A percentile compares a stretch with the other conserved stretches of the same genome.
These are phyloP conservation scores for Lithophane leautieri DNA, from an alignment of 2,888 invertebrate genomes.

Conservation along the genomic window DNA sequence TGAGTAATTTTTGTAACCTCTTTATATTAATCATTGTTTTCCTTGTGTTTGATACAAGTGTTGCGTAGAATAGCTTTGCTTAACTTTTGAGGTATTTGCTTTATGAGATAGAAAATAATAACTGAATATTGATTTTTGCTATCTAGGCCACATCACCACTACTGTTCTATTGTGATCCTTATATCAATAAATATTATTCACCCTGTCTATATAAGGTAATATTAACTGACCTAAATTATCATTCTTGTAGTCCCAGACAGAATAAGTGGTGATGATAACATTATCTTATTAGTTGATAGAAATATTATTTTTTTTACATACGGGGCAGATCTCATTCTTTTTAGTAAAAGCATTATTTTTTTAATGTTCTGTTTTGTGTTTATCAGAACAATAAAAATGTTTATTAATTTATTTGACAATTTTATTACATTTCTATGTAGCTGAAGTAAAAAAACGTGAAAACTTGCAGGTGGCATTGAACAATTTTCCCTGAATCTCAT, in stretches of 20 bases:
- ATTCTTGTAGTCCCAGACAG: neutral
- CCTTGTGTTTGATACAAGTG: conserved; percentile 34
- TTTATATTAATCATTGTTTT: conserved; percentile 27
- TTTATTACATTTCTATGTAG: no score
- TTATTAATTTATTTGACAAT: neutral
- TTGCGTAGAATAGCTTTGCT: neutral
- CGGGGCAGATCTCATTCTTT: neutral
- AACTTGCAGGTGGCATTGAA: neutral
- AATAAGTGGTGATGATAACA: neutral
- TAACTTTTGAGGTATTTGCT: neutral
- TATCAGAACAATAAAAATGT: neutral
- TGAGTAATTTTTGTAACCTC: conserved; percentile 37
- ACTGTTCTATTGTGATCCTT: neutral
- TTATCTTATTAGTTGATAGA: neutral
- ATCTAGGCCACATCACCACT: conserved; percentile 38
- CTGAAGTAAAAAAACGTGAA: neutral
- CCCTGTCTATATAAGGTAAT: neutral
- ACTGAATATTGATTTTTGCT: conserved; percentile 42
- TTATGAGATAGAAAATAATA: neutral
- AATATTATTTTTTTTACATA: neutral
- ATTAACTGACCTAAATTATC: neutral
- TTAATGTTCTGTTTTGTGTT: neutral
- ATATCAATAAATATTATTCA: neutral
- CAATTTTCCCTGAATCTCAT: neutral
- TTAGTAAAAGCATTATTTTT: neutral